Percentiles rank a stretch among this genome's conserved stretches.
Conservation (phyloP, 1,140 invertebrate species). For the Bombus terrestris region DNA sequence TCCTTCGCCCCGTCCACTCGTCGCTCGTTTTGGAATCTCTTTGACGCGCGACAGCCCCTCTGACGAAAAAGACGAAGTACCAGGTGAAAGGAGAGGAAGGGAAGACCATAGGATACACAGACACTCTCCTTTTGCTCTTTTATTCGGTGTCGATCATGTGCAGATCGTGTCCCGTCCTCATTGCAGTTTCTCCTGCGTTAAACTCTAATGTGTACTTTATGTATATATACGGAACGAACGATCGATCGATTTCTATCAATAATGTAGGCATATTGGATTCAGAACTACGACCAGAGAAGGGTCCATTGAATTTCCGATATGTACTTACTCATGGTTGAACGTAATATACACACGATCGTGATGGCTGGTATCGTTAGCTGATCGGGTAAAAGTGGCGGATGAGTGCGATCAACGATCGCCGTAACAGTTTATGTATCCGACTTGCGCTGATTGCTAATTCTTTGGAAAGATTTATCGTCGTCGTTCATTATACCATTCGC, state of each 20-base stretch:
- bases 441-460: not conserved
- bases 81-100: conserved; percentile 7
- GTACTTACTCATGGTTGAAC: conserved; percentile 28
- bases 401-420: not conserved
- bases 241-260: conserved; percentile 64
- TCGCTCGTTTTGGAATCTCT: conserved; percentile 63
- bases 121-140: conserved; percentile 6
- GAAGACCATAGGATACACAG: not conserved
- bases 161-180: not conserved
- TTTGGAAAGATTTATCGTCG: not conserved
- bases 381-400: conserved; percentile 1
- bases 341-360: conserved; percentile 17
- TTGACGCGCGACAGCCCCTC: conserved; percentile 43
- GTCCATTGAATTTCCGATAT: conserved; percentile 47
- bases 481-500: too few species aligned
- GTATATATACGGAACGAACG: conserved; percentile 26
- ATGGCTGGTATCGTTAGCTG: conserved; percentile 3
- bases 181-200: not conserved
- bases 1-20: conserved; percentile 37
- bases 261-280: conserved; percentile 71
- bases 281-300: conserved; percentile 64
- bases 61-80: conserved; percentile 1
- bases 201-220: conserved; percentile 31
- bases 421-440: not conserved
- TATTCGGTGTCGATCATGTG: conserved; percentile 10